Conservation (phyloP, 2,797 vertebrate species). For the Natrix natrix region DNA sequence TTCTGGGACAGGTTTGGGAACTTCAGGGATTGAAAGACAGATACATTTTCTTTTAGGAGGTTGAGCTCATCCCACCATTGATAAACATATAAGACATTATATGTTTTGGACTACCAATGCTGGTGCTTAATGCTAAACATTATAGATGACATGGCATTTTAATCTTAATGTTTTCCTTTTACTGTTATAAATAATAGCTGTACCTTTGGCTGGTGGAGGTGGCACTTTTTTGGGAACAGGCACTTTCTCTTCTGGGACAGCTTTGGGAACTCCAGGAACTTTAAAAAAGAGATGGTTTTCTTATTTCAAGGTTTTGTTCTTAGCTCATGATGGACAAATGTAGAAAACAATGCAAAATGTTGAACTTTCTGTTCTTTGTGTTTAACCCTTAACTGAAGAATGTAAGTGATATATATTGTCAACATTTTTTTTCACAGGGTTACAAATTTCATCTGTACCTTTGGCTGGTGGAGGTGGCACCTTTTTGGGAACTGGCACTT, state of each 20-base stretch:
- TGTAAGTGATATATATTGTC: background rate
- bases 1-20: background rate
- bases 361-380: background rate
- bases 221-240: constrained; percentile 62
- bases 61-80: background rate
- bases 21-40: background rate
- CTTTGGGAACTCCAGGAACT: constrained; percentile 74
- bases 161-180: background rate
- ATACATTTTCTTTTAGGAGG: background rate
- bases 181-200: constrained; percentile 1
- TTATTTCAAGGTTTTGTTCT: background rate
- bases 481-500: constrained; percentile 60
- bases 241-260: constrained; percentile 60
- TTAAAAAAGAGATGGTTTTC: constrained; percentile 52
- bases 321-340: background rate
- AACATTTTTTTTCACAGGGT: background rate
- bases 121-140: background rate
- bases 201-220: constrained; percentile 55
- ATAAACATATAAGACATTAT: background rate
- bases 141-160: background rate
- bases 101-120: background rate
- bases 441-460: background rate
- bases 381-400: background rate
- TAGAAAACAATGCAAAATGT: constrained; percentile 27
- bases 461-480: background rate